Conservation (phyloP, 92 coral and sea anemone genomes). For the Zoanthus solanderi region DNA sequence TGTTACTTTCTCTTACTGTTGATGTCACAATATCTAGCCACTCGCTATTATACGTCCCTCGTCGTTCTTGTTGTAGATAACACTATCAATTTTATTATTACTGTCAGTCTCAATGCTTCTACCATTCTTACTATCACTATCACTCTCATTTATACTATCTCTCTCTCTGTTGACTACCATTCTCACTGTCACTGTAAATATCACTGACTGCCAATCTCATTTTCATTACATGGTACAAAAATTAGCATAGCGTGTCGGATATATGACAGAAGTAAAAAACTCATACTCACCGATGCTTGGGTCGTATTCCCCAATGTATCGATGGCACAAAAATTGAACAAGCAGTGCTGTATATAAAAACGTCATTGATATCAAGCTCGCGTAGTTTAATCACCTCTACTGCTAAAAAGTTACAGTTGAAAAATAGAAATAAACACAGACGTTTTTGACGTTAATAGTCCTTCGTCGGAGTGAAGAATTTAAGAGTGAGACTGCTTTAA, state of each 20-base stretch:
- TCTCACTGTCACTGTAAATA: background rate
- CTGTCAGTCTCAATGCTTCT: background rate
- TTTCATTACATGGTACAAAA: no score
- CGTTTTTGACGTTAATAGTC: no score
- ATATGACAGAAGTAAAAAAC: background rate
- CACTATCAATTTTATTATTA: background rate
- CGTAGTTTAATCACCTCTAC: no score
- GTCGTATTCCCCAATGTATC: constrained; percentile 84
- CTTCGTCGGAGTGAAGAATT: no score
- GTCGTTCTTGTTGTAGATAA: background rate
- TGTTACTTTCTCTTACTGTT: background rate
- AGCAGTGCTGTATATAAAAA: constrained; percentile 63
- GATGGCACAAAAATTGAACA: constrained; percentile 76
- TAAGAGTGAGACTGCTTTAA: no score
- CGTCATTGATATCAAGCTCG: background rate
- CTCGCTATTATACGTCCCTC: background rate
- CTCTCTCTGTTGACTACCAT: background rate
- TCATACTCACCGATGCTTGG: constrained; percentile 63
- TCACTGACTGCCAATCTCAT: background rate
- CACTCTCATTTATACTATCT: background rate
- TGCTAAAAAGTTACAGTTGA: no score
- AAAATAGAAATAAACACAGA: no score
- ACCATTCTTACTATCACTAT: background rate
- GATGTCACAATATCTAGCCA: background rate
- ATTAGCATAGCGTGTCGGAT: background rate